These are phyloP conservation scores for Orycteropus afer DNA, from an alignment of 2,113 vertebrate species.

Conservation along the genomic window DNA sequence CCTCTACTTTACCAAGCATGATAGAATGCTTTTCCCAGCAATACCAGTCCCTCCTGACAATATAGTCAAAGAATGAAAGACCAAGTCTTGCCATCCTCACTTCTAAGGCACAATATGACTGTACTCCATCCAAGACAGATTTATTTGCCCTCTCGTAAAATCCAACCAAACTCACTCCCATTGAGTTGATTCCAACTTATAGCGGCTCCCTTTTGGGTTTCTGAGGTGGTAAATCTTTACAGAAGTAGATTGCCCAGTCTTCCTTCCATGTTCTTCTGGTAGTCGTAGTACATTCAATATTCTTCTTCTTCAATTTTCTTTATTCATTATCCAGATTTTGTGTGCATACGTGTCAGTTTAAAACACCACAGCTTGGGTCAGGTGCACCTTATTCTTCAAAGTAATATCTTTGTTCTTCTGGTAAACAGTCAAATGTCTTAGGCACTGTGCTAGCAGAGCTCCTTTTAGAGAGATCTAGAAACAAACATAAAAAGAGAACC, in stretches of 20 bases:
- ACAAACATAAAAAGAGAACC: too few species aligned
- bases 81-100: neutral
- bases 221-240: too few species aligned
- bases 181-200: too few species aligned
- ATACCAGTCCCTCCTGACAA: neutral
- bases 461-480: too few species aligned
- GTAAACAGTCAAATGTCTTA: too few species aligned
- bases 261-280: neutral
- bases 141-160: too few species aligned
- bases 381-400: too few species aligned
- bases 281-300: neutral
- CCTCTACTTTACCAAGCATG: neutral
- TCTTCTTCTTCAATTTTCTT: neutral
- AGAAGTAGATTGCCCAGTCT: too few species aligned
- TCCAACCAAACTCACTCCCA: too few species aligned
- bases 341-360: neutral
- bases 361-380: neutral
- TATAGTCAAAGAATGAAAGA: neutral
- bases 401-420: too few species aligned
- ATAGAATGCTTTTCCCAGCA: neutral
- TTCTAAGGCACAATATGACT: neutral
- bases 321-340: neutral
- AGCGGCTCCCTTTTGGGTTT: too few species aligned
- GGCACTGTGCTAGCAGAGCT: too few species aligned
- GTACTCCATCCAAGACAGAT: neutral